A percentile compares a stretch with the other conserved stretches of the same genome.
phyloP scores from a whole-genome alignment of 2,113 vertebrate genomes.

The Bagarius yarrelli region DNA sequence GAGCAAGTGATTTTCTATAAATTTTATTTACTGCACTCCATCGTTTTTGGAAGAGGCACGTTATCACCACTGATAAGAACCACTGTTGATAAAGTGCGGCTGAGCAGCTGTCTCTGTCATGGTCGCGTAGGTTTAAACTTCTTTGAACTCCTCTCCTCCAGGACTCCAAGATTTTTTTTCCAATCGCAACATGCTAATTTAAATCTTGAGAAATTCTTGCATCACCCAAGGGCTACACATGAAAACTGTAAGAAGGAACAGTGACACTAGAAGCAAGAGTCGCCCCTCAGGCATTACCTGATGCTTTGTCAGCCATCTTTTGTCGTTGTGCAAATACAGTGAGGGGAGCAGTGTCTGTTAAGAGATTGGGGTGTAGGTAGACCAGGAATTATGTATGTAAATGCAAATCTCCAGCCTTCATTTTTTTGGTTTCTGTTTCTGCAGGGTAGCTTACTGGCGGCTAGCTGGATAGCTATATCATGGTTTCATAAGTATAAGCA shows the following conservation, averaged over 20 bases:
- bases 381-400: background rate
- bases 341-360: background rate
- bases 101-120: conserved; percentile 38
- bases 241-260: conserved; percentile 12
- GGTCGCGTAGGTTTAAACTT: conserved; percentile 34
- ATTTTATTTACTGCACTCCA: conserved; percentile 29
- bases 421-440: background rate
- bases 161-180: conserved; percentile 19
- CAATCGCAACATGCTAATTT: conserved; percentile 27
- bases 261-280: conserved; percentile 22
- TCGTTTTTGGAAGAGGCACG: conserved; percentile 14
- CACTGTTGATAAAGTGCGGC: conserved; percentile 32
- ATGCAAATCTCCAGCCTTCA: background rate
- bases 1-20: conserved; percentile 25
- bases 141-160: conserved; percentile 28
- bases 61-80: conserved; percentile 45
- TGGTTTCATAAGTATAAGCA: too few species aligned
- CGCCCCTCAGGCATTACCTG: conserved; percentile 36
- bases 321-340: background rate
- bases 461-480: too few species aligned
- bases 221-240: conserved; percentile 36
- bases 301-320: conserved; percentile 40
- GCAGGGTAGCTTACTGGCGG: too few species aligned
- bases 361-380: background rate
- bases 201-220: conserved; percentile 33